A percentile compares a stretch with the other conserved stretches of the same genome.
These are phyloP conservation scores for Callithrix jacchus DNA, from an alignment of 2,113 vertebrate species.

Conservation along the genomic window DNA sequence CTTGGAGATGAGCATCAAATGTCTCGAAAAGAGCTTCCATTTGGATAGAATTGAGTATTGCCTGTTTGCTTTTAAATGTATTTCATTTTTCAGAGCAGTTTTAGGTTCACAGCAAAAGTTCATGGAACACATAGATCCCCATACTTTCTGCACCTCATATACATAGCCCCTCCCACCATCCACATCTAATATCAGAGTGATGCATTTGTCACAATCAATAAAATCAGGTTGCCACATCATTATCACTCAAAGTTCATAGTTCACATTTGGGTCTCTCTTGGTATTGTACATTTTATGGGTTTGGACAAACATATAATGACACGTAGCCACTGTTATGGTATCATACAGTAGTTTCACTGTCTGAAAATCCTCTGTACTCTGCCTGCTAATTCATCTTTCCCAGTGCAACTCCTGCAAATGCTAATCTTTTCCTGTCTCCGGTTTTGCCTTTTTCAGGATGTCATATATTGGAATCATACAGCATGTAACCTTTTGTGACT, in stretches of 20 bases:
- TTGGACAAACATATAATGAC: neutral
- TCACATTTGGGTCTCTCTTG: no score
- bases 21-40: neutral
- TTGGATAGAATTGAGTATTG: neutral
- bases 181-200: no score
- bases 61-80: neutral
- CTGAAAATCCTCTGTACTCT: neutral
- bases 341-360: neutral
- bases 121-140: neutral
- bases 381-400: neutral
- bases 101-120: neutral
- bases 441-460: neutral
- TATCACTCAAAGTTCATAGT: fast-evolving
- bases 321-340: no score
- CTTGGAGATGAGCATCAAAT: neutral
- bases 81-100: neutral
- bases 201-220: neutral
- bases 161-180: no score
- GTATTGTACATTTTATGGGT: neutral
- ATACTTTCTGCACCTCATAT: no score
- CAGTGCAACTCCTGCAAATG: neutral
- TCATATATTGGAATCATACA: neutral
- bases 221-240: neutral
- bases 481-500: neutral
- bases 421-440: neutral